phyloP scores from a whole-genome alignment of 2,113 vertebrate genomes.

The Austrofundulus limnaeus region DNA sequence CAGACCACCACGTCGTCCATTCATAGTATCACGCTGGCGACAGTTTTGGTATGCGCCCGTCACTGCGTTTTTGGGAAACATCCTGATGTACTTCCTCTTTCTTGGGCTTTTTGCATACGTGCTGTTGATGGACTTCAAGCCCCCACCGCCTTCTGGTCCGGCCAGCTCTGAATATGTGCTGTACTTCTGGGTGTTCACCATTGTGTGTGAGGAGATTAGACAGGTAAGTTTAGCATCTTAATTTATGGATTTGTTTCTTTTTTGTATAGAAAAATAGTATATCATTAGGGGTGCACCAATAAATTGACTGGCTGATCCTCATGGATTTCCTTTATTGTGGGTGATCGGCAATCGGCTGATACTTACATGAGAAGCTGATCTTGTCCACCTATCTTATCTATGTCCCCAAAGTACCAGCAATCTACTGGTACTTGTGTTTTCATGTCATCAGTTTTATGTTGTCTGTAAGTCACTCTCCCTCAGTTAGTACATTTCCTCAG shows the following conservation, averaged over 20 bases:
- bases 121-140: slow-evolving; percentile 82
- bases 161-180: slow-evolving; percentile 77
- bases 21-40: slow-evolving; percentile 79
- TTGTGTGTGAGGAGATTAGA: slow-evolving; percentile 89
- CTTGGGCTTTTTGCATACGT: slow-evolving; percentile 87
- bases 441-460: no score
- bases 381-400: no score
- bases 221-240: slow-evolving; percentile 67
- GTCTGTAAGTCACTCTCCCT: no score
- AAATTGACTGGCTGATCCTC: no score
- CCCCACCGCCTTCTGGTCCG: slow-evolving; percentile 61
- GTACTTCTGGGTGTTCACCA: slow-evolving; percentile 90
- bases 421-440: no score
- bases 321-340: no score
- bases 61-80: slow-evolving; percentile 87
- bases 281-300: no score
- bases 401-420: no score
- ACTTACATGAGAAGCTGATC: no score
- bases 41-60: slow-evolving; percentile 89
- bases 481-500: no score
- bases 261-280: no score
- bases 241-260: neutral
- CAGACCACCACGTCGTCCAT: slow-evolving; percentile 41
- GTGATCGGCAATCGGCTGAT: no score
- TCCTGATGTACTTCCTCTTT: slow-evolving; percentile 90